Conservation (phyloP, 2,888 invertebrate genomes). For the Lucinisca nassula region DNA sequence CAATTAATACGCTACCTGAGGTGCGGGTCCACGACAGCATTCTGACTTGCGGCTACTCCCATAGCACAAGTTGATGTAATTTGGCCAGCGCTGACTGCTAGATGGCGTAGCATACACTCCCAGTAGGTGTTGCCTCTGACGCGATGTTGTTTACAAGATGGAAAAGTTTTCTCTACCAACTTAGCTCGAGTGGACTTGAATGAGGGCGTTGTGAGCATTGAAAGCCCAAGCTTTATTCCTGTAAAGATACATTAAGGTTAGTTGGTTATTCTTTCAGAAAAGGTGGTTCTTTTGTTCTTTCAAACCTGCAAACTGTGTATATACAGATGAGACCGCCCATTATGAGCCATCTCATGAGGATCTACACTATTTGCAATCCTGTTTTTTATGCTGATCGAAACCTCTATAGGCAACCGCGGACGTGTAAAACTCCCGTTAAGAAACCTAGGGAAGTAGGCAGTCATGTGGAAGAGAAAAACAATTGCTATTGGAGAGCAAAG, state of each 20-base stretch:
- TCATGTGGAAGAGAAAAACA: no score
- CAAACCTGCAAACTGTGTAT: no score
- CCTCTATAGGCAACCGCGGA: no score
- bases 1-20: no score
- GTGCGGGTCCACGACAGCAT: slow-evolving; percentile 91
- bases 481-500: no score
- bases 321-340: no score
- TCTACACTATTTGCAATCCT: no score
- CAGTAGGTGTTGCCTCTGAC: slow-evolving; percentile 74
- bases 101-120: slow-evolving; percentile 71
- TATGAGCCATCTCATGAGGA: no score
- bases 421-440: no score
- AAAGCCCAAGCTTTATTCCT: slow-evolving; percentile 68
- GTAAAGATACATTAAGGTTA: not conserved
- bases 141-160: slow-evolving; percentile 69
- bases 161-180: slow-evolving; percentile 59
- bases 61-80: slow-evolving; percentile 93
- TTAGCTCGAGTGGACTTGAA: slow-evolving; percentile 65
- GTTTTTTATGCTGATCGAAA: no score
- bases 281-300: no score
- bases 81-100: slow-evolving; percentile 88
- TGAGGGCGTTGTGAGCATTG: slow-evolving; percentile 67
- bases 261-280: not conserved
- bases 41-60: slow-evolving; percentile 88
- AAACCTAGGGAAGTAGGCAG: no score